A percentile compares a stretch with the other conserved stretches of the same genome.
Conservation (phyloP, 1,140 invertebrate species). For the Hyles euphorbiae region DNA sequence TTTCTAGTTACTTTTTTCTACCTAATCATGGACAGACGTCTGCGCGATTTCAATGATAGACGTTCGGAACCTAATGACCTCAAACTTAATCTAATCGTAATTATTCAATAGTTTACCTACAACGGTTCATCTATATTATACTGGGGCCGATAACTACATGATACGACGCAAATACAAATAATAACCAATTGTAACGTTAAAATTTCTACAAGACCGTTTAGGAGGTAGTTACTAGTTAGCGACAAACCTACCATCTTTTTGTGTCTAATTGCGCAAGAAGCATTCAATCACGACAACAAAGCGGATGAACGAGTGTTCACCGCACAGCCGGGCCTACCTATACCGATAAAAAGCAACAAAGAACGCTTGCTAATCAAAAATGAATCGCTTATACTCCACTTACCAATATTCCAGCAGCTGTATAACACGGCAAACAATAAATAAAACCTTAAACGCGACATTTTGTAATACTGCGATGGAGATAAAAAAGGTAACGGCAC, state of each 20-base stretch:
- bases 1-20: no score
- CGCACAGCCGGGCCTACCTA: slow-evolving; percentile 12
- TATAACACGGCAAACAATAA: slow-evolving; percentile 45
- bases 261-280: slow-evolving; percentile 24
- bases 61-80: no score
- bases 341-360: slow-evolving; percentile 58
- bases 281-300: slow-evolving; percentile 25
- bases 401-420: slow-evolving; percentile 47
- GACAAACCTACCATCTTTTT: slow-evolving; percentile 11
- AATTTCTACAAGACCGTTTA: slow-evolving; percentile 11
- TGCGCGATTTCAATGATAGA: no score
- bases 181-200: no score
- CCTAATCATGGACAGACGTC: no score
- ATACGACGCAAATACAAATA: no score
- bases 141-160: no score
- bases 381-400: slow-evolving; percentile 34
- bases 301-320: slow-evolving; percentile 13
- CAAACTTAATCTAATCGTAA: no score
- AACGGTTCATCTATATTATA: no score
- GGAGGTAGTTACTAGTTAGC: slow-evolving; percentile 1
- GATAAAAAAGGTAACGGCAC: slow-evolving; percentile 17
- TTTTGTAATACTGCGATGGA: slow-evolving; percentile 27
- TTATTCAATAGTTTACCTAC: no score
- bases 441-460: slow-evolving; percentile 48
- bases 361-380: slow-evolving; percentile 34